These are phyloP conservation scores for Acromyrmex charruanus DNA, from an alignment of 1,140 invertebrate genomes.

Conservation along the genomic window DNA sequence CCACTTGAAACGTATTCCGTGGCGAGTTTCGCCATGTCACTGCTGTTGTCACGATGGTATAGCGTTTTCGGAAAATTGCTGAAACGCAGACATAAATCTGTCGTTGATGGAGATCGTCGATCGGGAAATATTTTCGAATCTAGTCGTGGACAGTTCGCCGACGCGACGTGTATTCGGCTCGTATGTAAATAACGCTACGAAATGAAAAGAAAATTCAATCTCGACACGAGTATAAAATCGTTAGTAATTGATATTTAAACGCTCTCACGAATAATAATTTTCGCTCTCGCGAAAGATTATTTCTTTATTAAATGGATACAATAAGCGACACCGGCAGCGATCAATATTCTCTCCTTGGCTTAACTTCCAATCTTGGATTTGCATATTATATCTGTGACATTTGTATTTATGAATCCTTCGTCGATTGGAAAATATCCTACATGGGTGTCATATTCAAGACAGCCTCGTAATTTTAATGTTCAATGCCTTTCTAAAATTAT, in stretches of 20 bases:
- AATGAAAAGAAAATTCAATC: conserved; percentile 8
- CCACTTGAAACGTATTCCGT: conserved; percentile 63
- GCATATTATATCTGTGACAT: conserved; percentile 19
- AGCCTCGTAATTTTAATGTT: background rate
- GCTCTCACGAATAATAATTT: background rate
- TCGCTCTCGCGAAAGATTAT: background rate
- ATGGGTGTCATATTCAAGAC: background rate
- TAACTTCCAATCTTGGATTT: conserved; percentile 18
- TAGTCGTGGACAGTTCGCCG: conserved; percentile 17
- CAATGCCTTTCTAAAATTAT: conserved; percentile 50
- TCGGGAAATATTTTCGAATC: conserved; percentile 54
- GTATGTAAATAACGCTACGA: background rate
- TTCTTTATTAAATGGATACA: conserved; percentile 10
- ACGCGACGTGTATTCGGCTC: conserved; percentile 2
- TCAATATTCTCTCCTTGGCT: conserved; percentile 24
- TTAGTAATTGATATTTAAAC: background rate
- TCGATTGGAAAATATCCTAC: conserved; percentile 10
- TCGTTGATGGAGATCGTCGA: conserved; percentile 61
- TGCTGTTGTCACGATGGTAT: conserved; percentile 62
- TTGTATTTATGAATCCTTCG: conserved; percentile 29
- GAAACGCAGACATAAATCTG: conserved; percentile 62
- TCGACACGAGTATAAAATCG: background rate
- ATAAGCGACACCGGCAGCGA: background rate
- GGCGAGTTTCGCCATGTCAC: conserved; percentile 57
- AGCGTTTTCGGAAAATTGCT: conserved; percentile 61